Evolutionary conservation across 2,797 vertebrate genomes (phyloP), one percentile per base, ranked within the genome.

Genomic region (Coregonus ussuriensis): DNA sequence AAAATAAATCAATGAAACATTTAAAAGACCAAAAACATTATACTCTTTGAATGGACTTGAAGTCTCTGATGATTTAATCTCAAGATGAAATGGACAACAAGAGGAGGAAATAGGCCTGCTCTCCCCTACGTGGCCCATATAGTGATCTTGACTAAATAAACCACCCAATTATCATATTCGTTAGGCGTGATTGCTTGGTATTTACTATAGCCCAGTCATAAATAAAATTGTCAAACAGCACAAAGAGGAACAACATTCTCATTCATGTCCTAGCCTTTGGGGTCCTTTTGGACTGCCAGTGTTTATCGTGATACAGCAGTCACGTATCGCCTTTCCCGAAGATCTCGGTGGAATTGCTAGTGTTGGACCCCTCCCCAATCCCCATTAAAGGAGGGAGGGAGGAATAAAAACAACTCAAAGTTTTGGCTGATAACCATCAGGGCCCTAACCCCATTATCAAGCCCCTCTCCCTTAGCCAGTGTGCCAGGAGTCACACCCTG

Each of bases 401-500:
- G 88, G 91, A 94, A 93, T 91, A 90, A 93, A 93, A 94, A 94
- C 90, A 93, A 92, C 89, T 88, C 92, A 91, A 88, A 93, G 84
- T 92, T 90, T 25, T 85, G 89, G 77, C 82, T 93, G 94, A 95
- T 95, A 95, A 93, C 92, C 92, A 95, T 95, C 94, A 92, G 87
- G 86, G 87, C 85, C 90, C 91, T 94, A 93, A 94, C 93, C 89
- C 93, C 92, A 94, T 94, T 94, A 94, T 94, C 89, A 93, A 87
- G 87, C 85, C 87, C 83, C 83, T 88, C 86, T 91, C 91, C 91
- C 88, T 82, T 89, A 82, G 89, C 73, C 56, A 90, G 92, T 91
- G 91, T 92, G 92, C 92, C 89, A 91, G 89, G 88, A 93, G 92
- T 94, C 91, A 94, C 93, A 94, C 94, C 92, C 92, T 88, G 89